These are phyloP conservation scores for Ceyx margarethae DNA, from an alignment of 2,113 vertebrate species.

Conservation along the genomic window DNA sequence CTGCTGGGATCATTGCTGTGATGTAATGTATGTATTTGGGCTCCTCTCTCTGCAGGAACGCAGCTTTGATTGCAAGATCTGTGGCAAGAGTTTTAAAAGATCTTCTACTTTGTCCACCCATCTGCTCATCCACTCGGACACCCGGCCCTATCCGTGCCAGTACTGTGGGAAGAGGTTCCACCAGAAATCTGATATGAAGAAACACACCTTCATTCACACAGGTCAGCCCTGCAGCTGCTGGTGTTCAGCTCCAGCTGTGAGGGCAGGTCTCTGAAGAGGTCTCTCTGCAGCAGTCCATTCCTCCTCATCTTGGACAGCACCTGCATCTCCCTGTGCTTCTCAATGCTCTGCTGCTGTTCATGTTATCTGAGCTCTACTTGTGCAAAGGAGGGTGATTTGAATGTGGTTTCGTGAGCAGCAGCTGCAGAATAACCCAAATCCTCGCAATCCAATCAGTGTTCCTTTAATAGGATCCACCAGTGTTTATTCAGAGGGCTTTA, in stretches of 20 bases:
- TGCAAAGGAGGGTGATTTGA: slow-evolving; percentile 2
- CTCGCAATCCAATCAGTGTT: slow-evolving; percentile 58
- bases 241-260: background rate
- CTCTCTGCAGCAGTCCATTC: background rate
- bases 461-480: slow-evolving; percentile 36
- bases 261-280: background rate
- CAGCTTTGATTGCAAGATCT: slow-evolving; percentile 99
- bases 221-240: slow-evolving; percentile 70
- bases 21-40: background rate
- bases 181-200: slow-evolving; percentile 99
- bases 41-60: slow-evolving; percentile 82
- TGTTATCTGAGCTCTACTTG: background rate
- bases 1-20: background rate
- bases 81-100: slow-evolving; percentile 96
- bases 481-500: slow-evolving; percentile 58
- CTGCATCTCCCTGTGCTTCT: background rate
- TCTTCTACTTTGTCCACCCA: slow-evolving; percentile 97
- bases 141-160: slow-evolving; percentile 95
- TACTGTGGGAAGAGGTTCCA: slow-evolving; percentile 98
- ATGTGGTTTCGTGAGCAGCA: slow-evolving; percentile 18
- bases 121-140: slow-evolving; percentile 97
- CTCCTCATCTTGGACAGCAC: background rate
- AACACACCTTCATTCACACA: slow-evolving; percentile 99
- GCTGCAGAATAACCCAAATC: slow-evolving; percentile 65
- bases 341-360: background rate